Base-by-base conservation (phyloP, 2,888 invertebrate genomes). In the Suillia variegata region DNA sequence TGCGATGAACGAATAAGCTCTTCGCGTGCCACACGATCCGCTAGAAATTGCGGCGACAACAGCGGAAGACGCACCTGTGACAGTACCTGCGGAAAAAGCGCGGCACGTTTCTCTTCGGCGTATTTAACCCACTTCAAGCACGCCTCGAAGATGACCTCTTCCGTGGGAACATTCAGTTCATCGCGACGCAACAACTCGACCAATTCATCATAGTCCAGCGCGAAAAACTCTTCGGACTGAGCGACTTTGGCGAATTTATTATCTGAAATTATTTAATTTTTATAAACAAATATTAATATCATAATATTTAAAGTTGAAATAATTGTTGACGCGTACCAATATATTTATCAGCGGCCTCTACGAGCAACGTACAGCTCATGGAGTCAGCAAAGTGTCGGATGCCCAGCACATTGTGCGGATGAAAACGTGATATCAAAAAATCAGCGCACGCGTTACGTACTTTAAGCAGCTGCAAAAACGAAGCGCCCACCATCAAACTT, bases 141-240 rank as follows among this genome's bases (percentile, higher is more conserved):
- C 1, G 93, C 91, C 78, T 93, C 92, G 83, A 93, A 94, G 31
- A 94, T 91, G 82, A 89, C 87, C 76, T 93, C 92, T 77, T 94
- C 94, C 55, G 85, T 85, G 58, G 85, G 85, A 1, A 94, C 90
- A 79, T 91, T 87, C 1, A 94, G 83, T 74, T 92, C 91, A 82
- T 93, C 93, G 60, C 89, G 85, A 20, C 86, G 85, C 52, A 94
- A 84, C 56, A 94, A 85, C 55, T 88, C 88, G 62, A 87, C 82
- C 2, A 93, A 81, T 64, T 92, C 91, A 2, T 82, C 78, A 22
- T 87, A 82, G 24, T 84, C 79, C 18, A 82, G 69, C 63, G 84
- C 84, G 18, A 90, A 81, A 80, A 91, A 95, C 76, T 94, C 94
- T 22, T 92, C 91, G 0, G 89, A 87, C 65, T 86, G 84, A 0